phyloP scores from a whole-genome alignment of 2,888 invertebrate species.

The Bembecia ichneumoniformis region DNA sequence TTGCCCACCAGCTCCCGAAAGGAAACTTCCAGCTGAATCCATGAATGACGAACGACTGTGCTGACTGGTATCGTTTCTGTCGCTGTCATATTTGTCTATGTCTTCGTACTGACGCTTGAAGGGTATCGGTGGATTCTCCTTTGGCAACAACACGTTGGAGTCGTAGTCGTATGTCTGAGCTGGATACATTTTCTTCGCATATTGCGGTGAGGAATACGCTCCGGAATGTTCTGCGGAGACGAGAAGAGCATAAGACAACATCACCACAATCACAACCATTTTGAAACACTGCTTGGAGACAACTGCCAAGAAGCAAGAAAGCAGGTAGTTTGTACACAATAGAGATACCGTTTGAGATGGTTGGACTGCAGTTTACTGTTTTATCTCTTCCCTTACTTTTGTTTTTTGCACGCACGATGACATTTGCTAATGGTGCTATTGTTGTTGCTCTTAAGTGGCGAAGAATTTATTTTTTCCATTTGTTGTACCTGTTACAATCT shows the following conservation, averaged over 20 bases:
- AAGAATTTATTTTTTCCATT: no score
- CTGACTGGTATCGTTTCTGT: slow-evolving; percentile 33
- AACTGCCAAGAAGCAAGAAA: slow-evolving; percentile 24
- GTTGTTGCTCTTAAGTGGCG: slow-evolving; percentile 47
- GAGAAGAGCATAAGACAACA: slow-evolving; percentile 26
- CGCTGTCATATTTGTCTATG: slow-evolving; percentile 38
- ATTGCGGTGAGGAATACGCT: slow-evolving; percentile 67
- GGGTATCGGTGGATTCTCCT: slow-evolving; percentile 34
- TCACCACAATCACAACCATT: slow-evolving; percentile 40
- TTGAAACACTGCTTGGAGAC: slow-evolving; percentile 19
- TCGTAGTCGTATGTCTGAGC: slow-evolving; percentile 42
- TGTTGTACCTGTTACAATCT: no score
- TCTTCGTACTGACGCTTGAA: slow-evolving; percentile 33
- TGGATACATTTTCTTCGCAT: slow-evolving; percentile 65
- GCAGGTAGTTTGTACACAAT: slow-evolving; percentile 42
- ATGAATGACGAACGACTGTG: slow-evolving; percentile 49
- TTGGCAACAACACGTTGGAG: slow-evolving; percentile 42
- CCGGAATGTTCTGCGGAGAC: slow-evolving; percentile 50
- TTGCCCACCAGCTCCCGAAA: slow-evolving; percentile 62
- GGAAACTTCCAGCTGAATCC: slow-evolving; percentile 51
- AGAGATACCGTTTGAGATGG: slow-evolving; percentile 38
- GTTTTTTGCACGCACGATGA: slow-evolving; percentile 67
- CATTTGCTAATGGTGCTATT: slow-evolving; percentile 62
- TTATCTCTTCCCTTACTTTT: slow-evolving; percentile 67
- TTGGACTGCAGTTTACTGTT: slow-evolving; percentile 39